phyloP scores from a whole-genome alignment of 2,113 vertebrate species.

The Trogon surrucura region DNA sequence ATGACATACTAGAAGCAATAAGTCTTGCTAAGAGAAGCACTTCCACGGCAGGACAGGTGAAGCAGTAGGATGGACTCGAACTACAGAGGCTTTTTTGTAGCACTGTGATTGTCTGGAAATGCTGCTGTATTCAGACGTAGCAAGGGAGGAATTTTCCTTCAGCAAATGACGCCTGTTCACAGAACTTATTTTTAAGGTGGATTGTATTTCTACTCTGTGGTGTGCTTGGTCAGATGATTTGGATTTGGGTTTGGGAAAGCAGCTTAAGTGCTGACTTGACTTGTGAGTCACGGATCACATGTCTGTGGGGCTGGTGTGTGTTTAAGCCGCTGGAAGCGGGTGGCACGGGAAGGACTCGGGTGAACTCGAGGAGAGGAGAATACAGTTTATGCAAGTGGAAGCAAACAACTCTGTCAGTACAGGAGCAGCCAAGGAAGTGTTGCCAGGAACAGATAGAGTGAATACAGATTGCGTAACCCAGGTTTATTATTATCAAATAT shows the following conservation, averaged over 20 bases:
- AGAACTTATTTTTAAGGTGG: not conserved
- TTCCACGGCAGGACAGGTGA: not conserved
- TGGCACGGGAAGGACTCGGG: accelerated
- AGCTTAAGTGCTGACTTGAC: slow-evolving; percentile 9
- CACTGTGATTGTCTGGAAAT: not conserved
- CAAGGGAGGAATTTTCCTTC: not conserved
- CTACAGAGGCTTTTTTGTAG: not conserved
- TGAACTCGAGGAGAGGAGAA: not conserved
- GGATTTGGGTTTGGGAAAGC: slow-evolving; percentile 58
- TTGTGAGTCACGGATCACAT: not conserved
- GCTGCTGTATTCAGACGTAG: not conserved
- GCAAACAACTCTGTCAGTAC: not conserved
- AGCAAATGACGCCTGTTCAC: not conserved
- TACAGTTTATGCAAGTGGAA: not conserved
- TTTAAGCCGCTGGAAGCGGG: not conserved
- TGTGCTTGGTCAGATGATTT: not conserved
- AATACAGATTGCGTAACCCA: not conserved
- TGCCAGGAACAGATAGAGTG: not conserved
- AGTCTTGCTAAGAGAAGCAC: not conserved
- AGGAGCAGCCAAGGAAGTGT: not conserved
- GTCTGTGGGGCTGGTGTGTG: not conserved
- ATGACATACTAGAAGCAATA: not conserved
- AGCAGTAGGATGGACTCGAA: not conserved
- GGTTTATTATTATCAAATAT: not conserved
- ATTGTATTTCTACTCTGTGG: not conserved